Evolutionary conservation across 2,113 vertebrate species (phyloP), one percentile per base, ranked within the genome.

Genomic region (Sterna hirundo): DNA sequence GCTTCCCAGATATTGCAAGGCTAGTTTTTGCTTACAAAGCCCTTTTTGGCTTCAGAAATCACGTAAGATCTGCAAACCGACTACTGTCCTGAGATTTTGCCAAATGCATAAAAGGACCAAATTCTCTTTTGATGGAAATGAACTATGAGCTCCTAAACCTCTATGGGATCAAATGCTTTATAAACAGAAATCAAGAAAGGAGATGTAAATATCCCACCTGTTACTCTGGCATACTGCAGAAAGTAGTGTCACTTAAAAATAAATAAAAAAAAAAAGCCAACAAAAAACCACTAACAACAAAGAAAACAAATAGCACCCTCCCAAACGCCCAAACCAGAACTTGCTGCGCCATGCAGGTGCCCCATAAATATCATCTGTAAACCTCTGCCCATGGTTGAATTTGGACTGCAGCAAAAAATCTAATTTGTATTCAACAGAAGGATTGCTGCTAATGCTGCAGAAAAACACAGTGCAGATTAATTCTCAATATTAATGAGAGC

Each of bases 401-500:
- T 80, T 74, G n/a, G 66, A 49, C 29, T 83, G 66, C 61, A 94
- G 83, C 10, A 94, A 87, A 86, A 82, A 36, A 19, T 1, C n/a
- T 92, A 6, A 86, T 94, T 92, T 90, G 77, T 82, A 88, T 94
- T 88, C 88, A 83, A 44, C 60, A 72, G 66, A 57, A 58, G 38
- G 23, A 72, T 32, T 84, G 82, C 49, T 62, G 51, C 62, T 95
- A 86, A 91, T 55, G 83, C 89, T 91, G 75, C 78, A 96, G 81
- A 69, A 89, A 86, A 96, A 61, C 54, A 77, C 12, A 47, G 13
- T 25, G 34, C n/a, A 85, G 65, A 65, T 80, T 96, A 83, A 91
- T 90, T 92, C 84, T 91, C 77, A 91, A 9, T 65, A 91, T 91
- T 95, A 95, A 95, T 85, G 90, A 92, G 49, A 89, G 23, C 40